Percentiles rank a stretch among this genome's conserved stretches.
These are phyloP conservation scores for Dipus sagitta DNA, from an alignment of 2,797 vertebrate species.

Conservation along the genomic window DNA sequence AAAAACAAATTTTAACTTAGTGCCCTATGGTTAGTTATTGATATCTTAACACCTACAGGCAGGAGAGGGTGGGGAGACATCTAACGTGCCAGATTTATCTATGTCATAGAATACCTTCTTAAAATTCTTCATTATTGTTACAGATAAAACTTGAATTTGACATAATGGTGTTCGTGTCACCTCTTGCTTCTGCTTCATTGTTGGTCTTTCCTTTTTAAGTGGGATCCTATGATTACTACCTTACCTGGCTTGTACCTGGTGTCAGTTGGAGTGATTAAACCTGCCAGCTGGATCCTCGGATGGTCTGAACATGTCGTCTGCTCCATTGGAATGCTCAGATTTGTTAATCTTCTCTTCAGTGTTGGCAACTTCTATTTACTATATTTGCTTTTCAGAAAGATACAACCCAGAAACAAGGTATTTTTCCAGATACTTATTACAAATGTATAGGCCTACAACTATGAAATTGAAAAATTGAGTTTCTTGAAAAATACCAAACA, in stretches of 20 bases:
- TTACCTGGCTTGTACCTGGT: slow-evolving; percentile 95
- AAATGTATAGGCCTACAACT: background rate
- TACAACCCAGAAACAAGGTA: slow-evolving; percentile 96
- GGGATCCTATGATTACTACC: slow-evolving; percentile 99
- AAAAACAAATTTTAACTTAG: slow-evolving; percentile 28
- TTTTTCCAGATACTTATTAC: background rate
- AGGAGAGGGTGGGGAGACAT: background rate
- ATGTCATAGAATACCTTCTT: background rate
- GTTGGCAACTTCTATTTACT: slow-evolving; percentile 96
- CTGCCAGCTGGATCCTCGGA: slow-evolving; percentile 92
- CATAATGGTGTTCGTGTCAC: background rate
- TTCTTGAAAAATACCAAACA: background rate
- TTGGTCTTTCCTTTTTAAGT: slow-evolving; percentile 86
- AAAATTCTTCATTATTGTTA: background rate
- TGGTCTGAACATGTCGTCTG: slow-evolving; percentile 93
- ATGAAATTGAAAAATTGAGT: background rate
- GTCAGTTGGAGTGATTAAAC: slow-evolving; percentile 95
- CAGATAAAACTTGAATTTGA: fast-evolving
- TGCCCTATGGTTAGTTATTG: background rate
- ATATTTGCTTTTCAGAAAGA: slow-evolving; percentile 92
- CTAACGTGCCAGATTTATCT: background rate
- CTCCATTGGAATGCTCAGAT: slow-evolving; percentile 95
- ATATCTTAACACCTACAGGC: background rate
- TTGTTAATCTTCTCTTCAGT: slow-evolving; percentile 97
- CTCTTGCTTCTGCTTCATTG: slow-evolving; percentile 27